Evolutionary conservation across 2,797 vertebrate species (phyloP).

Genomic region (Macroramphosus scolopax): DNA sequence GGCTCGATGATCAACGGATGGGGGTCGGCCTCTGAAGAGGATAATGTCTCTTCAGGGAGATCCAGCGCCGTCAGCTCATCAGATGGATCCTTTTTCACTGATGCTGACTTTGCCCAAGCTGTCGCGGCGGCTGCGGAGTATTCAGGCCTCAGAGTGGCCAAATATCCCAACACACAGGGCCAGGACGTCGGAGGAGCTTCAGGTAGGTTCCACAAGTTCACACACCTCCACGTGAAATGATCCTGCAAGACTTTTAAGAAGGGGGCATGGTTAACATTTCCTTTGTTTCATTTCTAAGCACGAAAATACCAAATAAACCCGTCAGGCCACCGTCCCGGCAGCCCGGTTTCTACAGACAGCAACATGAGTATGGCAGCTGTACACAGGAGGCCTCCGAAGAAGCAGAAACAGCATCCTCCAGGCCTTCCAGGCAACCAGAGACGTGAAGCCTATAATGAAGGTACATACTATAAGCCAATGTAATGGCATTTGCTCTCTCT

Average conservation of each 20-base stretch:
- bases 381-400: slow-evolving; percentile 94
- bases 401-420: slow-evolving; percentile 90
- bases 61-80: slow-evolving; percentile 95
- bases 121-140: slow-evolving; percentile 96
- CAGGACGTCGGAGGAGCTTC: slow-evolving; percentile 66
- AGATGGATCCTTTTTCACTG: slow-evolving; percentile 96
- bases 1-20: slow-evolving; percentile 99
- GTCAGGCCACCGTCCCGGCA: slow-evolving; percentile 88
- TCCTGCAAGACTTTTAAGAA: neutral
- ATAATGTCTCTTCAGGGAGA: slow-evolving; percentile 95
- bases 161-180: slow-evolving; percentile 79
- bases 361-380: slow-evolving; percentile 93
- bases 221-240: neutral
- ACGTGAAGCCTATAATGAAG: slow-evolving; percentile 92
- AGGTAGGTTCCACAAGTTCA: slow-evolving; percentile 47
- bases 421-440: slow-evolving; percentile 88
- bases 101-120: slow-evolving; percentile 96
- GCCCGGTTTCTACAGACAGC: slow-evolving; percentile 96
- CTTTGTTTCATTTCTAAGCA: slow-evolving; percentile 69
- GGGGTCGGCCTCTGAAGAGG: slow-evolving; percentile 98
- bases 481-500: too few relatives aligned
- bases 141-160: slow-evolving; percentile 89
- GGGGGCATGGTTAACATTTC: neutral
- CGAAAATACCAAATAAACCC: slow-evolving; percentile 91
- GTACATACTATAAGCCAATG: too few relatives aligned